These are phyloP conservation scores for Carassius gibelio DNA, from an alignment of 2,113 vertebrate genomes.

Conservation along the genomic window DNA sequence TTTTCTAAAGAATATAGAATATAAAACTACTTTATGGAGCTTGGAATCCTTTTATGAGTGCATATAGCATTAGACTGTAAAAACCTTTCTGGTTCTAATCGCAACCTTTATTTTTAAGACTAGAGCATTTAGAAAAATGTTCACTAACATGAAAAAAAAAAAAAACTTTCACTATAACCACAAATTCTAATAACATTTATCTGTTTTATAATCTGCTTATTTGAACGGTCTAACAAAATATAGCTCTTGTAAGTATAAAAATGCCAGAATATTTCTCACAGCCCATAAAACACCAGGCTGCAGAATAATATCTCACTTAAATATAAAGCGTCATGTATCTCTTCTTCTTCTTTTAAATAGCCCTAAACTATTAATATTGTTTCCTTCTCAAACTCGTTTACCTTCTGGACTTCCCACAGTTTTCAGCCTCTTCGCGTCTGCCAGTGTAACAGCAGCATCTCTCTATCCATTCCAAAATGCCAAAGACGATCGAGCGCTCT, in stretches of 20 bases:
- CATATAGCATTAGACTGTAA: neutral
- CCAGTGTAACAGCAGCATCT: constrained; percentile 14
- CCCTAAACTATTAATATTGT: constrained; percentile 1
- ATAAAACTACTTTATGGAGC: neutral
- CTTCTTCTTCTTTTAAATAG: neutral
- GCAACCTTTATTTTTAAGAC: neutral
- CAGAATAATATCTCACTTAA: neutral
- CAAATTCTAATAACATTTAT: too few relatives aligned
- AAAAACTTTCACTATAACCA: neutral
- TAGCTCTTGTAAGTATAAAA: neutral
- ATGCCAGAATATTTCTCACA: too few relatives aligned
- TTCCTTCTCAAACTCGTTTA: neutral
- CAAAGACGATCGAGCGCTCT: neutral
- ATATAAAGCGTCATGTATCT: neutral
- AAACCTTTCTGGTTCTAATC: neutral
- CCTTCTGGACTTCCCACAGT: constrained; percentile 10
- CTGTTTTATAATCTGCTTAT: neutral
- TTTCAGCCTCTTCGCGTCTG: constrained; percentile 33
- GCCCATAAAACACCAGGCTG: too few relatives aligned
- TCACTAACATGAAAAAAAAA: neutral
- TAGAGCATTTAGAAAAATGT: neutral
- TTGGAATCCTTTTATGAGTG: neutral
- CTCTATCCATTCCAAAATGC: constrained; percentile 10
- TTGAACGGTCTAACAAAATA: neutral
- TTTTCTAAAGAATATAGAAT: neutral